Conservation (phyloP, 2,888 invertebrate species). For the Troilus luridus region DNA sequence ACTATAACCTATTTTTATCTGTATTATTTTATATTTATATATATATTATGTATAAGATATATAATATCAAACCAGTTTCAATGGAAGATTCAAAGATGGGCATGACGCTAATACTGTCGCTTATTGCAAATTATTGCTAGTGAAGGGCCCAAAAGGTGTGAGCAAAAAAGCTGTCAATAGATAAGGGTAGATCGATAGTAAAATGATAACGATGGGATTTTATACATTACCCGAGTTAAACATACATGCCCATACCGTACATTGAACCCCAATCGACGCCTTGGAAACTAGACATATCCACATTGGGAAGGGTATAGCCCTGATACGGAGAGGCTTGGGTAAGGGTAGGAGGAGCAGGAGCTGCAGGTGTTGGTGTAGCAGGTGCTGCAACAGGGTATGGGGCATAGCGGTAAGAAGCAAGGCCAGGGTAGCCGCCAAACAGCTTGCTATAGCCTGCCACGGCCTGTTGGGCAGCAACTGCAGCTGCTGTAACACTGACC, state of each 20-base stretch:
- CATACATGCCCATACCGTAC: slow-evolving; percentile 95
- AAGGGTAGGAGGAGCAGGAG: slow-evolving; percentile 73
- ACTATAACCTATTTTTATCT: slow-evolving; percentile 63
- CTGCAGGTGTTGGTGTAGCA: slow-evolving; percentile 71
- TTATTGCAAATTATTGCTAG: slow-evolving; percentile 66
- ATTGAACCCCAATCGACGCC: slow-evolving; percentile 92
- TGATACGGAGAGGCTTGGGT: slow-evolving; percentile 81
- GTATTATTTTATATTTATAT: slow-evolving; percentile 56
- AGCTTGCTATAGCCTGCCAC: slow-evolving; percentile 79
- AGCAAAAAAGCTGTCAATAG: slow-evolving; percentile 64
- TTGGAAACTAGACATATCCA: slow-evolving; percentile 94
- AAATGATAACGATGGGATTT: slow-evolving; percentile 57
- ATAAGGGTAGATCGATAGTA: slow-evolving; percentile 57
- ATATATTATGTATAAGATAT: slow-evolving; percentile 48
- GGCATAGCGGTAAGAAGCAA: slow-evolving; percentile 75
- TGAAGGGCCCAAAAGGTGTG: slow-evolving; percentile 64
- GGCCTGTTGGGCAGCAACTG: slow-evolving; percentile 75
- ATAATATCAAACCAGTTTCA: slow-evolving; percentile 61
- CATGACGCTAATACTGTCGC: slow-evolving; percentile 66
- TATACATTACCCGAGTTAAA: slow-evolving; percentile 69
- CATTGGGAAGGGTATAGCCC: slow-evolving; percentile 87
- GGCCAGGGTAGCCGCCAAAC: slow-evolving; percentile 75
- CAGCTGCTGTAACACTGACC: slow-evolving; percentile 71
- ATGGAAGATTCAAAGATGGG: slow-evolving; percentile 66
- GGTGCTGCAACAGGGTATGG: slow-evolving; percentile 76